These are phyloP conservation scores for Cacatua alba DNA, from an alignment of 2,113 vertebrate genomes.

Conservation along the genomic window DNA sequence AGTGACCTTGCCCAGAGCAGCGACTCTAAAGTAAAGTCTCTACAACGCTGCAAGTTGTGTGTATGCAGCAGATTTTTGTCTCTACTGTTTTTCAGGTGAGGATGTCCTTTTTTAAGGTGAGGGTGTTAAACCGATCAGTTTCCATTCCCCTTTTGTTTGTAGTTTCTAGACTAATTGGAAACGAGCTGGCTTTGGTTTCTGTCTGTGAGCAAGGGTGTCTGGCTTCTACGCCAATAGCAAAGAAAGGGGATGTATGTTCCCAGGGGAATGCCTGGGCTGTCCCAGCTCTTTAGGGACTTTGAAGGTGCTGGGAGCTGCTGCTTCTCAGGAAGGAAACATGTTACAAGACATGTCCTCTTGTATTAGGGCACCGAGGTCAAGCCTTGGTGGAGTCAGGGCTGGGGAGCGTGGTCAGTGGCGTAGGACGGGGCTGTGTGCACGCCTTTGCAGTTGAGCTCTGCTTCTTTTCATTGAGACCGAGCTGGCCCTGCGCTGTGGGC, in stretches of 20 bases:
- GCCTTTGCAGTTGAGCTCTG: background rate
- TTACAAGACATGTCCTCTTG: background rate
- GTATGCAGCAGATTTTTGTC: background rate
- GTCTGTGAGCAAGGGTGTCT: background rate
- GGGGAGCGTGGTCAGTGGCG: background rate
- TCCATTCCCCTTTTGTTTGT: background rate
- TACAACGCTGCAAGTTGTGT: background rate
- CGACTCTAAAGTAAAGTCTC: background rate
- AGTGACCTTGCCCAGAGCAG: conserved; percentile 36
- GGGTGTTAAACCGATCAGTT: background rate
- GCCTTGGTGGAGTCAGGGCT: too few relatives aligned
- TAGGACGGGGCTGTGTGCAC: rapidly evolving
- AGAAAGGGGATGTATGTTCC: background rate
- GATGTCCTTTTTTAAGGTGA: background rate
- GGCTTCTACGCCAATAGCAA: background rate
- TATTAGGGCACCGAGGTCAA: rapidly evolving
- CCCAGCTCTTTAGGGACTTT: background rate
- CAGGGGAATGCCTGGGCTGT: background rate
- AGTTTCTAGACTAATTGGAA: background rate
- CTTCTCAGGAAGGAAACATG: background rate
- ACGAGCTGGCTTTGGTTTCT: background rate
- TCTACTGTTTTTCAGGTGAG: background rate
- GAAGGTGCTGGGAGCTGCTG: background rate
- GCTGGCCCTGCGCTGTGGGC: background rate
- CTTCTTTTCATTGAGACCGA: rapidly evolving